These are phyloP conservation scores for Drosophila helvetica DNA, from an alignment of 2,888 invertebrate species.

Conservation along the genomic window DNA sequence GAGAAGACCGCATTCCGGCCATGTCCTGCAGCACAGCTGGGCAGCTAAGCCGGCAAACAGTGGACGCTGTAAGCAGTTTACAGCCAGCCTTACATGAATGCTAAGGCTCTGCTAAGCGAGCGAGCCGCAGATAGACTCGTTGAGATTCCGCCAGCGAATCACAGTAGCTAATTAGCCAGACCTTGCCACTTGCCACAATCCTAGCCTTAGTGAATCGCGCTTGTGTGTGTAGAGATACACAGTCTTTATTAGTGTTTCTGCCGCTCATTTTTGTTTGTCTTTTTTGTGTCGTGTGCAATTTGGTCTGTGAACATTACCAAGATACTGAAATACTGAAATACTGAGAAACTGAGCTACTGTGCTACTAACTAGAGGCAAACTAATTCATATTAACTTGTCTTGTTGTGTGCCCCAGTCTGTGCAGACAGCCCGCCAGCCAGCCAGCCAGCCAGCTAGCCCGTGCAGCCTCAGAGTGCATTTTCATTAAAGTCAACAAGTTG, in stretches of 20 bases:
- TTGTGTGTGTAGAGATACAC: conserved; percentile 11
- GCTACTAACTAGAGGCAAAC: conserved; percentile 26
- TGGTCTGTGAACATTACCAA: conserved; percentile 61
- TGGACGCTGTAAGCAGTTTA: conserved; percentile 63
- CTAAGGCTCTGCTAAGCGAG: conserved; percentile 40
- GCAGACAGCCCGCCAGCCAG: no score
- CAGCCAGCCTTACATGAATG: conserved; percentile 64
- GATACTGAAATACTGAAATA: conserved; percentile 32
- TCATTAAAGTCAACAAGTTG: conserved; percentile 79
- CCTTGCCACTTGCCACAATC: background rate
- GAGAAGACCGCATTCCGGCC: background rate
- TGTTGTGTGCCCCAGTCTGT: conserved; percentile 19
- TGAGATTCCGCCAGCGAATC: background rate
- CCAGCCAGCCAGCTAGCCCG: conserved; percentile 21
- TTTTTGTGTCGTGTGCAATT: conserved; percentile 50
- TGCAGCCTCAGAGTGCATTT: conserved; percentile 60
- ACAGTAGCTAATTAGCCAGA: conserved; percentile 1
- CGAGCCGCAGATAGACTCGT: background rate
- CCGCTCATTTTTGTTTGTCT: conserved; percentile 32
- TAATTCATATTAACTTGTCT: conserved; percentile 62
- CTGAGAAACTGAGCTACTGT: background rate
- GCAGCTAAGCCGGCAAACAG: conserved; percentile 24
- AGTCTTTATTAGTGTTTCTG: conserved; percentile 19
- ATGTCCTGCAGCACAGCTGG: conserved; percentile 1
- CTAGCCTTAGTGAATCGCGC: conserved; percentile 29